Base-by-base conservation (phyloP, 2,797 vertebrate genomes). In the Pseudochromis fuscus region DNA sequence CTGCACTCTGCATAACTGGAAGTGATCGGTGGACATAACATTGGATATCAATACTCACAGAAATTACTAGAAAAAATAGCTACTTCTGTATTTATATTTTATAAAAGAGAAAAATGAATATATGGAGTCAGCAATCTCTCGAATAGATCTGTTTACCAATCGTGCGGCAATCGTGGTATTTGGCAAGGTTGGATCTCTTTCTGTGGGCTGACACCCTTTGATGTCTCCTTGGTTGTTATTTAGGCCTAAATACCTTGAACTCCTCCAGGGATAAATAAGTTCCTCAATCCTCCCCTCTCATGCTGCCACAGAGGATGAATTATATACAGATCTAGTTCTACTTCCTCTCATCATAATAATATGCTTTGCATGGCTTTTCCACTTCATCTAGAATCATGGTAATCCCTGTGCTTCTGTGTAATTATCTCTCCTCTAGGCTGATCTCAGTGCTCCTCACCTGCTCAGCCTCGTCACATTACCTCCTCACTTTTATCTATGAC, bases 391-490 rank as follows among this genome's bases (percentile, higher is more conserved):
- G 84, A 90, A 85, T 90, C 87, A 89, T 76, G 79, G 78, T 92
- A 92, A 93, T 91, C 91, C 91, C 87, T 83, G 75, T 80, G 88
- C 88, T 88, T 87, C 83, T 87, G 84, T 86, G 89, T 93, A 92
- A 94, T 93, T 93, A 94, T 91, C 84, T 87, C 82, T 87, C 85
- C 89, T 91, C 87, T 77, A 77, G 87, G 79, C 85, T 91, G 86
- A 89, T 89, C 89, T 88, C 79, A 61, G 85, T 83, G 75, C 87
- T 84, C 81, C 88, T 88, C 90, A 92, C 90, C 89, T 91, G 86
- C 88, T 89, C 85, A 89, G 84, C 73, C 67, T 88, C 48, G 86
- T 89, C 87, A 89, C 87, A 90, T 91, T 88, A 89, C 78, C 83
- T 81, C 82, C 84, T 88, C 83, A 86, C 86, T 88, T 91, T 88